A percentile compares a stretch with the other conserved stretches of the same genome.
Evolutionary conservation across 92 coral and sea anemone genomes (phyloP).

Genomic region (Montipora capitata): DNA sequence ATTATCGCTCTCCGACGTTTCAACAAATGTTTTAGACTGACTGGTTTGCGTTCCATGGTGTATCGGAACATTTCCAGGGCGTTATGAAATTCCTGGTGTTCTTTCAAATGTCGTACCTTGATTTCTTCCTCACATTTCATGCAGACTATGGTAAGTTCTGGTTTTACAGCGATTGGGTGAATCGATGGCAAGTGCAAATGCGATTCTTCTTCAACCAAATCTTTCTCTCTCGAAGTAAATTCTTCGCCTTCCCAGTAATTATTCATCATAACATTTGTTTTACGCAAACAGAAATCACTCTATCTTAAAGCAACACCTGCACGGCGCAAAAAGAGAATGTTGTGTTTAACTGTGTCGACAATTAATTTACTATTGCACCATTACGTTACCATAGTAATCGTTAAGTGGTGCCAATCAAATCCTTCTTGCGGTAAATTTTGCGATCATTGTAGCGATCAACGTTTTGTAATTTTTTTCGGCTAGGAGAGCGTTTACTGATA

Average conservation of each 20-base stretch:
- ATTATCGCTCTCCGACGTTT: constrained; percentile 85
- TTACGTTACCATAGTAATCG: constrained; percentile 31
- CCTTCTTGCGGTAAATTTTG: background rate
- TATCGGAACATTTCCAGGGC: constrained; percentile 85
- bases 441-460: background rate
- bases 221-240: background rate
- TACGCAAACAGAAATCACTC: background rate
- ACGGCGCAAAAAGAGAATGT: background rate
- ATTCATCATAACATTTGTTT: background rate
- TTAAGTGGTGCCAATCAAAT: background rate
- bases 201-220: background rate
- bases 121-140: constrained; percentile 96
- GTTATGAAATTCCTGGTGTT: constrained; percentile 90
- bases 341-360: background rate
- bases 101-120: constrained; percentile 76
- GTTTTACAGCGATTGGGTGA: constrained; percentile 47
- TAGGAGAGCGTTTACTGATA: too few relatives aligned
- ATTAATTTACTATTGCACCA: background rate
- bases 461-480: too few relatives aligned
- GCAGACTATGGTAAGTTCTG: constrained; percentile 85
- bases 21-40: constrained; percentile 78
- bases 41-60: constrained; percentile 81
- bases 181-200: constrained; percentile 77
- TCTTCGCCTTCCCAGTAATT: background rate
- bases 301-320: background rate